phyloP scores from a whole-genome alignment of 2,797 vertebrate genomes.

The Dryobates pubescens region DNA sequence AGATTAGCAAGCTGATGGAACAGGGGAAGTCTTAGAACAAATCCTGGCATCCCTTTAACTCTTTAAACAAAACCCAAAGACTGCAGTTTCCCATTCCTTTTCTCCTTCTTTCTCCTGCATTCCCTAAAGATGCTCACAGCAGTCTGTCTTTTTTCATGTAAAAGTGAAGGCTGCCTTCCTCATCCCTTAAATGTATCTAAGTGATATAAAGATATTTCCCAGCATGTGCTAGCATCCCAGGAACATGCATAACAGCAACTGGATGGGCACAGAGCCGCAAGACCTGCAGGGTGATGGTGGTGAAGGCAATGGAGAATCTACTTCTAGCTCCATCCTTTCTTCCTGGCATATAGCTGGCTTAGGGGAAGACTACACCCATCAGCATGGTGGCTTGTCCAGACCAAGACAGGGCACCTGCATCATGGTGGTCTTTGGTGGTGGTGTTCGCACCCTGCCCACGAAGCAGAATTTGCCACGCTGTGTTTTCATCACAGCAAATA shows the following conservation, averaged over 20 bases:
- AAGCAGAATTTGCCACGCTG: rapidly evolving
- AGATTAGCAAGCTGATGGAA: neutral
- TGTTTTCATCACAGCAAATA: neutral
- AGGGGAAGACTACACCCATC: neutral
- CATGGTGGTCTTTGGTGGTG: rapidly evolving
- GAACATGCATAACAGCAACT: rapidly evolving
- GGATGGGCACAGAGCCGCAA: neutral
- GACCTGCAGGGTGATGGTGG: too few relatives aligned
- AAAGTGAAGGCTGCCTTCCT: neutral
- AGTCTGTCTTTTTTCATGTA: neutral
- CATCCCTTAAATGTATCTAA: neutral
- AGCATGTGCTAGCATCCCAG: neutral
- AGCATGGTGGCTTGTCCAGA: rapidly evolving
- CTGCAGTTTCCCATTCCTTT: neutral
- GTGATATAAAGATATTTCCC: neutral
- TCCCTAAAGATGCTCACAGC: neutral
- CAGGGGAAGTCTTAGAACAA: neutral
- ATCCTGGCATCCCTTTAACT: neutral
- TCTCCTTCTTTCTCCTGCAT: neutral
- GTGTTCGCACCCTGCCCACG: neutral
- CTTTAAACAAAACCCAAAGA: neutral
- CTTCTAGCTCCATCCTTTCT: neutral
- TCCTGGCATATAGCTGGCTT: neutral
- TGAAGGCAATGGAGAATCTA: neutral
- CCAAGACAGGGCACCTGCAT: rapidly evolving